A percentile compares a stretch with the other conserved stretches of the same genome.
Conservation (phyloP, 1,140 invertebrate genomes). For the Drosophila kurseongensis region DNA sequence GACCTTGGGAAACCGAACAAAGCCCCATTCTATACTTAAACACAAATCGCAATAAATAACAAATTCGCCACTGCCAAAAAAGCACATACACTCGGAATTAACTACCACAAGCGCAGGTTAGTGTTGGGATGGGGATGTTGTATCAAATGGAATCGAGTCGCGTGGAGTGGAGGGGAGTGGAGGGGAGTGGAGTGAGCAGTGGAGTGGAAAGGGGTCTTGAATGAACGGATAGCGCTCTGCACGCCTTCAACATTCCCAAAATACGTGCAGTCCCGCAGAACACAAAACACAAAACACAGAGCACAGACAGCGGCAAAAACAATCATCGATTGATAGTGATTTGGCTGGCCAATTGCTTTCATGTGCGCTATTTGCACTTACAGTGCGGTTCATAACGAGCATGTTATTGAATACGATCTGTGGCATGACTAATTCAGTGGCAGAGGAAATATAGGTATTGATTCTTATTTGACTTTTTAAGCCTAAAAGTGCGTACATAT, state of each 20-base stretch:
- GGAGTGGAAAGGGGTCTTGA: not conserved
- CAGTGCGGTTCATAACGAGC: conserved; percentile 14
- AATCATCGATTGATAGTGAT: conserved; percentile 29
- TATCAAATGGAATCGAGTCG: not conserved
- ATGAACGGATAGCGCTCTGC: not conserved
- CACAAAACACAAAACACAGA: too few species aligned
- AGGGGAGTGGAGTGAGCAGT: not conserved
- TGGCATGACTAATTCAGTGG: too few species aligned
- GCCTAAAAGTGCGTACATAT: too few species aligned
- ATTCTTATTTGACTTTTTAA: too few species aligned
- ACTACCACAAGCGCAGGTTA: not conserved
- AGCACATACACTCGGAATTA: conserved; percentile 7
- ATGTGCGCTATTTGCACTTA: not conserved
- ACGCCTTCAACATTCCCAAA: conserved; percentile 1
- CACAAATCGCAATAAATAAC: conserved; percentile 59
- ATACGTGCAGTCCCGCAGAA: conserved; percentile 5
- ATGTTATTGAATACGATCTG: too few species aligned
- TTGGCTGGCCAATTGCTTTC: conserved; percentile 7
- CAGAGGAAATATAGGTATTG: too few species aligned
- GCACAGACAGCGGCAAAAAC: conserved; percentile 6
- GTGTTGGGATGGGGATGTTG: conserved; percentile 1
- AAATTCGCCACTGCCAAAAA: conserved; percentile 47
- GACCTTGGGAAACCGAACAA: conserved; percentile 66
- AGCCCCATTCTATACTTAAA: conserved; percentile 64
- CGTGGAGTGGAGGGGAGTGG: not conserved